phyloP scores from a whole-genome alignment of 2,797 vertebrate species.

The Bucorvus abyssinicus region DNA sequence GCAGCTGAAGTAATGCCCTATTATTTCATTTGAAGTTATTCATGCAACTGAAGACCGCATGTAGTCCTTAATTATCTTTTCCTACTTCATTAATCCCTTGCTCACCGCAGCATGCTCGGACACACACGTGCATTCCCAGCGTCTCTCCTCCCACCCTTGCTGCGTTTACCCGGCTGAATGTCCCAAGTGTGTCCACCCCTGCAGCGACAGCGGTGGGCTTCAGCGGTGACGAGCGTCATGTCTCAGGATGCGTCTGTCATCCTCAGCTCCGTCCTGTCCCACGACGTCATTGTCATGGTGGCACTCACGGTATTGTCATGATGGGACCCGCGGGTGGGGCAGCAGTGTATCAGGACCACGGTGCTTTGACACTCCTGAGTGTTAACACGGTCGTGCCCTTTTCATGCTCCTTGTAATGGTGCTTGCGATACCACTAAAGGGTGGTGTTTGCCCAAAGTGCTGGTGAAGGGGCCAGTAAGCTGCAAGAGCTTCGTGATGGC shows the following conservation, averaged over 20 bases:
- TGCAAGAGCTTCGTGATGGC: background rate
- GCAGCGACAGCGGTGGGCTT: background rate
- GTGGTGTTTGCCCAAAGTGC: background rate
- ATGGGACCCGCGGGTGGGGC: rapidly evolving
- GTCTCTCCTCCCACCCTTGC: background rate
- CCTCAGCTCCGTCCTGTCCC: no score
- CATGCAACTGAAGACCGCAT: background rate
- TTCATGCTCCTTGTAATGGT: background rate
- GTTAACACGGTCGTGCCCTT: rapidly evolving
- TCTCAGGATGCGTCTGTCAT: background rate
- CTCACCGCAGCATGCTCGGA: rapidly evolving
- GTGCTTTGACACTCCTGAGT: background rate
- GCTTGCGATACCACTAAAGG: background rate
- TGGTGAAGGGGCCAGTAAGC: background rate
- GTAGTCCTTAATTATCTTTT: background rate
- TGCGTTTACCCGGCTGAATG: background rate
- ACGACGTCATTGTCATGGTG: no score
- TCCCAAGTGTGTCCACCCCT: background rate
- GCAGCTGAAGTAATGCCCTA: background rate
- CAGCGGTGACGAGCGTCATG: background rate
- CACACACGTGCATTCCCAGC: rapidly evolving
- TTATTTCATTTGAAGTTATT: background rate
- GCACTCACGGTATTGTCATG: no score
- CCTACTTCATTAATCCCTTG: background rate
- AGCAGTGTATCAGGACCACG: background rate